Percentiles rank a stretch among this genome's conserved stretches.
These are phyloP conservation scores for Diarsia dahlii DNA, from an alignment of 2,888 invertebrate genomes.

Conservation along the genomic window DNA sequence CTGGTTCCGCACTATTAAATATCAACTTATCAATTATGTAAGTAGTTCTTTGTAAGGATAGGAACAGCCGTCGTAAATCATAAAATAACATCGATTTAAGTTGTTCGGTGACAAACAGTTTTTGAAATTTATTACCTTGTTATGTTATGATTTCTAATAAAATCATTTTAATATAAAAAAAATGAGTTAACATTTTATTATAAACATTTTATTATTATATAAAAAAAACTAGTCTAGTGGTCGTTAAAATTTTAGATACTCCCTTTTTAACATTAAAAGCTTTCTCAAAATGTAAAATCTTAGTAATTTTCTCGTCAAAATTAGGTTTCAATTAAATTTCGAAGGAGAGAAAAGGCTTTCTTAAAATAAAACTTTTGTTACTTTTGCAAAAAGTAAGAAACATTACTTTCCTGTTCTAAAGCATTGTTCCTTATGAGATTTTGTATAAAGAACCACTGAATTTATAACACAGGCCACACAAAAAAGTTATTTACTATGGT, in stretches of 20 bases:
- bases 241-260: background rate
- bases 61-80: slow-evolving; percentile 24
- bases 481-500: slow-evolving; percentile 6
- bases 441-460: background rate
- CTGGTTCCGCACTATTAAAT: background rate
- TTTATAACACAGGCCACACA: slow-evolving; percentile 7
- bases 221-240: background rate
- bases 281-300: background rate
- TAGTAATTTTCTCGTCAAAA: background rate
- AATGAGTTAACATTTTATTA: background rate
- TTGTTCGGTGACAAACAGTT: slow-evolving; percentile 21
- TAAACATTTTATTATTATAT: too few species aligned
- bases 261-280: background rate
- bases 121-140: slow-evolving; percentile 10
- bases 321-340: background rate
- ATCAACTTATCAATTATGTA: slow-evolving; percentile 19
- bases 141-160: background rate
- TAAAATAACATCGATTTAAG: background rate
- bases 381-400: background rate
- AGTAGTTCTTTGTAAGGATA: background rate
- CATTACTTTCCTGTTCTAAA: background rate
- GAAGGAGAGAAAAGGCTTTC: too few species aligned
- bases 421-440: background rate
- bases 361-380: too few species aligned
- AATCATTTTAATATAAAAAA: background rate